phyloP scores from a whole-genome alignment of 2,797 vertebrate genomes.

The Parotocinclus haroldoi region DNA sequence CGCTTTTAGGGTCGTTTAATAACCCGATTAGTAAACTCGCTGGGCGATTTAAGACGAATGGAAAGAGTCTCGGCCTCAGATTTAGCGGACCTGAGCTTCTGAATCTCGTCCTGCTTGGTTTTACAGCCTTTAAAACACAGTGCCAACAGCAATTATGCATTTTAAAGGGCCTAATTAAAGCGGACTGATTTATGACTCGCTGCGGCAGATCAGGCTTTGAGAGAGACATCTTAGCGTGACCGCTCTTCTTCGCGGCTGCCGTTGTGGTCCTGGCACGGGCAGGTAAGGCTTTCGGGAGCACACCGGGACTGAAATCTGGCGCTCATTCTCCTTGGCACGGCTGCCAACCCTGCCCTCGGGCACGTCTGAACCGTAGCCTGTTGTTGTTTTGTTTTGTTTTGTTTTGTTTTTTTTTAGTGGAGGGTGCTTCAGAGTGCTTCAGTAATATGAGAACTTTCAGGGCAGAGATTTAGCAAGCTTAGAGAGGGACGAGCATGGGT shows the following conservation, averaged over 20 bases:
- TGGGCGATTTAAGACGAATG: too few relatives aligned
- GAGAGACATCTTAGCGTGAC: conserved; percentile 39
- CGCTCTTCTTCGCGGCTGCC: conserved; percentile 50
- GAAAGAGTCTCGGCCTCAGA: too few relatives aligned
- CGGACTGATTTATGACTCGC: conserved; percentile 57
- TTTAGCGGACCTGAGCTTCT: too few relatives aligned
- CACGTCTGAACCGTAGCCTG: conserved; percentile 54
- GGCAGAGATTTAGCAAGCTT: conserved; percentile 53
- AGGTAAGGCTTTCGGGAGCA: conserved; percentile 45
- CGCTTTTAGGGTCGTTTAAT: too few relatives aligned
- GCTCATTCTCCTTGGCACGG: conserved; percentile 54
- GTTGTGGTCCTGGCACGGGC: conserved; percentile 57
- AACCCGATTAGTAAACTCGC: too few relatives aligned
- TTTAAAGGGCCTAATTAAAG: conserved; percentile 65
- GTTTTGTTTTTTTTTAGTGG: too few relatives aligned
- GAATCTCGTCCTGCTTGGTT: background rate
- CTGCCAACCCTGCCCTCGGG: conserved; percentile 49
- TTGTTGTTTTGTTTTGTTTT: too few relatives aligned
- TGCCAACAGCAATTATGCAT: conserved; percentile 60
- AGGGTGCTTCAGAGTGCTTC: conserved; percentile 48
- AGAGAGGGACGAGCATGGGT: conserved; percentile 44
- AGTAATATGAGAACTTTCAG: conserved; percentile 52
- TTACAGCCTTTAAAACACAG: conserved; percentile 30
- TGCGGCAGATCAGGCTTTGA: conserved; percentile 39
- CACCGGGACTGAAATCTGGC: conserved; percentile 48